Evolutionary conservation across 1,140 invertebrate species (phyloP), one percentile per base, ranked within the genome.

Genomic region (Drosophila santomea): DNA sequence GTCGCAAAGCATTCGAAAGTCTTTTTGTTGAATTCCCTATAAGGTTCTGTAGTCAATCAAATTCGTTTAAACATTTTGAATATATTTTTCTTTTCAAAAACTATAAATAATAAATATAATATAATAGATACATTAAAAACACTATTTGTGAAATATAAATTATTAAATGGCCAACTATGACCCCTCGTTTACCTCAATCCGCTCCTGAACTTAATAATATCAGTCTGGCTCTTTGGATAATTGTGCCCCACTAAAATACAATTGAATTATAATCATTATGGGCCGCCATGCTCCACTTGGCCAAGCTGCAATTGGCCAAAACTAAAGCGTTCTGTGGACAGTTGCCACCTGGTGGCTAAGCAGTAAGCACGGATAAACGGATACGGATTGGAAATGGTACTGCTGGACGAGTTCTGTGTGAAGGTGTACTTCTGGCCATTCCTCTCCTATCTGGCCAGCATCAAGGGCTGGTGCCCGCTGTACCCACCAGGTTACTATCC

Each of bases 341-440:
- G 83, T 86, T 63, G 54, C 54, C 45, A 79, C 62, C 63, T 50
- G 60, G 57, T 66, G 76, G 51, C 48, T 74, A n/a, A 78, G 74
- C 52, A 61, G 81, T 28, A 48, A 50, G 32, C 59, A 68, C 64
- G 64, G 60, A 68, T 61, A 43, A 43, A 38, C 73, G 67, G 73
- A 66, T 66, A 44, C 32, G 17, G 35, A 35, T 7, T 47, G 17
- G 39, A n/a, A 12, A 80, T 54, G 48, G 91, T 92, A 76, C 44
- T 92, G 55, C 71, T 91, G 68, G 69, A 78, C 15, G 90, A 92
- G 60, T 81, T 92, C 45, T 92, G 91, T 55, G 60, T 88, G 32
- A 92, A 91, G 79, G 71, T 92, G 44, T 91, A 79, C 41, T 92
- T 91, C 20, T 92, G 88, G 90, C 91, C 91, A 47, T 86, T 91